phyloP scores from a whole-genome alignment of 92 coral and sea anemone genomes.

The Actinernus sp. region DNA sequence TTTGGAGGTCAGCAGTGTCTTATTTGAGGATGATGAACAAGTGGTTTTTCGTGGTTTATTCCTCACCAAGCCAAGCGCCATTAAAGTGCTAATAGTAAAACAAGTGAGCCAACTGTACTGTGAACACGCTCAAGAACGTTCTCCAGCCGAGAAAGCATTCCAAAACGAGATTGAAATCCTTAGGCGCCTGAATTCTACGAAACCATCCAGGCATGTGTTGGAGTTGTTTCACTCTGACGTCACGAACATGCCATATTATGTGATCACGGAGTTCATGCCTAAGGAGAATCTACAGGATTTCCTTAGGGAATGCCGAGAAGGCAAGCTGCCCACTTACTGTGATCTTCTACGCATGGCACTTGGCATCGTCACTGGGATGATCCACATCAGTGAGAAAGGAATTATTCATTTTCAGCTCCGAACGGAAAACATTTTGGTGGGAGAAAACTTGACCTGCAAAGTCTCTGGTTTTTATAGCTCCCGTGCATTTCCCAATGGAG shows the following conservation, averaged over 20 bases:
- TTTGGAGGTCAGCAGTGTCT: not conserved
- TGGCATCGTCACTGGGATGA: slow-evolving; percentile 9
- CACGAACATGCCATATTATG: slow-evolving; percentile 7
- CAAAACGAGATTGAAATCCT: slow-evolving; percentile 5
- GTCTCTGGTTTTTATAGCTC: slow-evolving; percentile 18
- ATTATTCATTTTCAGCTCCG: slow-evolving; percentile 25
- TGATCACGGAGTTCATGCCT: slow-evolving; percentile 13
- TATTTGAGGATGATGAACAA: slow-evolving; percentile 12
- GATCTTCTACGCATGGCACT: slow-evolving; percentile 2
- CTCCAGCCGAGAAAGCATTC: not conserved
- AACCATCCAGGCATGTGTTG: slow-evolving; percentile 3
- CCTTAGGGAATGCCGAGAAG: slow-evolving; percentile 9
- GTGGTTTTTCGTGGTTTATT: slow-evolving; percentile 9
- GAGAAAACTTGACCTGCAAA: not conserved
- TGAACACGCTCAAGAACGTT: slow-evolving; percentile 4
- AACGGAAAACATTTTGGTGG: slow-evolving; percentile 17
- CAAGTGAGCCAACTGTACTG: slow-evolving; percentile 2
- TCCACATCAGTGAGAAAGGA: not conserved
- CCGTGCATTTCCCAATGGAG: not conserved
- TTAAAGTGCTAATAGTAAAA: not conserved
- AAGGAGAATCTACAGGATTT: slow-evolving; percentile 19
- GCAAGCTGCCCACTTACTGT: not conserved
- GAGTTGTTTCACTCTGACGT: slow-evolving; percentile 5
- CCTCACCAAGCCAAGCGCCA: slow-evolving; percentile 3
- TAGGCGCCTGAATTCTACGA: not conserved